Percentiles rank a stretch among this genome's conserved stretches.
phyloP scores from a whole-genome alignment of 2,797 vertebrate genomes.

The Nothura maculosa region DNA sequence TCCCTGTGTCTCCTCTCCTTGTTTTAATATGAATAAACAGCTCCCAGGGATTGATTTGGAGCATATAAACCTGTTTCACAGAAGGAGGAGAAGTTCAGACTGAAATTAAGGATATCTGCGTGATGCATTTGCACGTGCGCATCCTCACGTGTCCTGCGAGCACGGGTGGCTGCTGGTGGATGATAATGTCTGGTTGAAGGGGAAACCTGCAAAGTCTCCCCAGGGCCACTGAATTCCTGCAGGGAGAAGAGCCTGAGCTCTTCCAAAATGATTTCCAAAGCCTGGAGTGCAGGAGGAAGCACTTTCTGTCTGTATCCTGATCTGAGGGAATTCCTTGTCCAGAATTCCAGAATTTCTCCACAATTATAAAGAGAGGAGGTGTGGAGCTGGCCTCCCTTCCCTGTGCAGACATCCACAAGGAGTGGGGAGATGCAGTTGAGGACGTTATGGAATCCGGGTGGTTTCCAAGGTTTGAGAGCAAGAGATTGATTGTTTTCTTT shows the following conservation, averaged over 20 bases:
- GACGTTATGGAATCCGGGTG: neutral
- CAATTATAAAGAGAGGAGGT: neutral
- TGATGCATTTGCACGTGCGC: neutral
- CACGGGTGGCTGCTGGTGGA: neutral
- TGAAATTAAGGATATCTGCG: neutral
- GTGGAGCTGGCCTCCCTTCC: neutral
- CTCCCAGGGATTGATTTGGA: neutral
- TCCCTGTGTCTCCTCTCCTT: neutral
- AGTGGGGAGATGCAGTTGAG: neutral
- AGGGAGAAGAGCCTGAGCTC: neutral
- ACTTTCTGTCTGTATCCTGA: neutral
- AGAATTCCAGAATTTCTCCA: neutral
- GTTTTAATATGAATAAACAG: neutral
- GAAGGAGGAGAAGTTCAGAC: neutral
- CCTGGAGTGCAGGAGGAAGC: neutral
- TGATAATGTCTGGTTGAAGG: neutral
- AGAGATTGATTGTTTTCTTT: conserved; percentile 15
- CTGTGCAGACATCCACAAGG: neutral
- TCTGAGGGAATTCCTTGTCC: neutral
- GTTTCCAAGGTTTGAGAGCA: neutral
- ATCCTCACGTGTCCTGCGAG: neutral
- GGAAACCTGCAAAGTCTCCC: neutral
- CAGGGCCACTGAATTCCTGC: accelerated
- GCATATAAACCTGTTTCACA: neutral
- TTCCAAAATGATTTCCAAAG: neutral